Evolutionary conservation across 2,888 invertebrate genomes (phyloP), one percentile per base, ranked within the genome.

Genomic region (Drosophila ustulata): DNA sequence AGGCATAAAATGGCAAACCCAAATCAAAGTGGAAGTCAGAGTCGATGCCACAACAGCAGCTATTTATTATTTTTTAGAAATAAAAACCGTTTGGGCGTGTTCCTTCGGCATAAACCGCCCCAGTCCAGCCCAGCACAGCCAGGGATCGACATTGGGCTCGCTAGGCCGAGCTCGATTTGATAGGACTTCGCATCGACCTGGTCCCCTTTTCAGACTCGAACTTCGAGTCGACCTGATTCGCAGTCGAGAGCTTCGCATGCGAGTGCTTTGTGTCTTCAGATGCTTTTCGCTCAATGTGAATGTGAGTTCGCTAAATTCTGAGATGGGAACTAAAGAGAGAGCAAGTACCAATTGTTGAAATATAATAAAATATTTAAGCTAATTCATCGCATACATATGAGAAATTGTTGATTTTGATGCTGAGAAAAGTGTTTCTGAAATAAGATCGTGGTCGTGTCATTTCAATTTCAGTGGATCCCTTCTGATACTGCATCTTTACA

Each of bases 81-180:
- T 82, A 82, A 82, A 82, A 82, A 82, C 82, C 76, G 76, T 72
- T 78, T 82, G 86, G 82, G 82, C 82, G 82, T 82, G 85, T 78
- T 71, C 63, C 69, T 71, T 58, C 41, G 66, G 55, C 71, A 71
- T 37, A 43, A 71, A 39, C 55, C 56, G 50, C 46, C 71, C 71
- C 67, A 65, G 51, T 37, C 39, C 59, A 25, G 18, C 61, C 47
- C 61, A 53, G 25, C 50, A 5, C 37, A 65, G 53, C 47, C 62
- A 53, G 49, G 55, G 59, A 50, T 43, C 69, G 73, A 66, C 66
- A 34, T 32, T 30, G 23, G 41, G 58, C 52, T 47, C 50, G 50
- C 65, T 49, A 51, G 41, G 57, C 45, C 47, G 41, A 43, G 55
- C 56, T 70, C 73, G 64, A 72, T 75, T 81, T 77, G 77, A 78